Base-by-base conservation (phyloP, 2,888 invertebrate species). In the Drosophila seclusa region DNA sequence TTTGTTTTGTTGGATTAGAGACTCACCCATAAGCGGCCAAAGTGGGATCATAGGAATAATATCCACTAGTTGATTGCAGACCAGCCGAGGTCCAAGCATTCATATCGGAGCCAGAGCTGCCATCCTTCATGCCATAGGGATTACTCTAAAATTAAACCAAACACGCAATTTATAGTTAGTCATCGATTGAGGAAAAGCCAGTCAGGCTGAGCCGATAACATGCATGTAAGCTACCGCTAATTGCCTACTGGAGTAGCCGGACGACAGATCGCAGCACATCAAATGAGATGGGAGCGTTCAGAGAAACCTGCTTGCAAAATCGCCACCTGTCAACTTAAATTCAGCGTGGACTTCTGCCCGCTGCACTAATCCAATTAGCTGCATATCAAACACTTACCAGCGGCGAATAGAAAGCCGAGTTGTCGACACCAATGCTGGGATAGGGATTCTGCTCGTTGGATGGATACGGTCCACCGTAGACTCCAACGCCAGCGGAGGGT, bases 321-420 rank as follows among this genome's bases (percentile, higher is more conserved):
- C 24, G 58, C 36, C 58, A 57, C 66, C 79, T 89, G 91, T 88
- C 90, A 80, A 61, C 80, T 82, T 80, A 78, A 72, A 79, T 78
- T 82, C 81, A 53, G 62, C 72, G 59, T 82, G 83, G 78, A 89
- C 76, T 87, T 81, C 66, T 78, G 75, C 69, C 53, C 57, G 50
- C 68, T 87, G 84, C 72, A 78, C 82, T 86, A 83, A 87, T 82
- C 88, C 88, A 90, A 89, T 89, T 87, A 89, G 53, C 32, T n/a
- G 4, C 40, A 36, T 38, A 55, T 48, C 45, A 4, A 13, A 38
- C 24, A 96, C 98, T 96, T 95, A 98, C 98, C 96, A 98, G 93
- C 78, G 98, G 98, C 76, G 98, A 97, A 94, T 98, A 98, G 94
- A 98, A 98, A 60, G 98, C 98, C 40, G 98, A 98, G 91, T 98